A percentile compares a stretch with the other conserved stretches of the same genome.
These are phyloP conservation scores for Decapterus maruadsi DNA, from an alignment of 2,797 vertebrate species.

Conservation along the genomic window DNA sequence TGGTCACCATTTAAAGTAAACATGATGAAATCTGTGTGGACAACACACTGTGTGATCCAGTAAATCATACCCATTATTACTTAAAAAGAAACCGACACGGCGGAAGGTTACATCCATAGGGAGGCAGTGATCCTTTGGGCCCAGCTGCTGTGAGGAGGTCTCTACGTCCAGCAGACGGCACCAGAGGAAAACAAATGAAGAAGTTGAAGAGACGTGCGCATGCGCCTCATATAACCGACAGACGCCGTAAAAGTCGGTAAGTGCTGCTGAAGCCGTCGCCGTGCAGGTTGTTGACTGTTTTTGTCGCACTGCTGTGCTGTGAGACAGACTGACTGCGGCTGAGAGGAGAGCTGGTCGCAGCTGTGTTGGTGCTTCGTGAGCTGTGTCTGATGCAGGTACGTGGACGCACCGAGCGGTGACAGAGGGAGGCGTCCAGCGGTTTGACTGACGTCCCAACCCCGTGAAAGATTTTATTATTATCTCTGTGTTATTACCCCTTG, in stretches of 20 bases:
- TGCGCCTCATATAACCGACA: background rate
- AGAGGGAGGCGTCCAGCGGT: background rate
- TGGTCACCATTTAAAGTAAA: no score
- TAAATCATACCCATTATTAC: no score
- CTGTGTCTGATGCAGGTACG: background rate
- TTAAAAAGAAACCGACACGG: no score
- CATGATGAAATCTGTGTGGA: no score
- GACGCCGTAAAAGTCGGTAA: background rate
- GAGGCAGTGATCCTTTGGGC: no score
- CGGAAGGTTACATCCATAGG: no score
- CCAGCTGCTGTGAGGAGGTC: no score
- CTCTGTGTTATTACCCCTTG: background rate
- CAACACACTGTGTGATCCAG: no score
- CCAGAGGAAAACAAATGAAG: background rate
- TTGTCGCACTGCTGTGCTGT: no score
- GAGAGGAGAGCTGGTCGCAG: background rate
- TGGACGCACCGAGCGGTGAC: background rate
- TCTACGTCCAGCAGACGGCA: background rate
- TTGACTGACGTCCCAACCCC: background rate
- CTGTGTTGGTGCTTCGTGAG: background rate
- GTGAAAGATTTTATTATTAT: background rate
- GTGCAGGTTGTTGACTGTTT: background rate
- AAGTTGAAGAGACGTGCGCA: background rate
- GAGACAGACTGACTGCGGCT: fast-evolving
- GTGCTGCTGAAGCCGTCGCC: background rate